Base-by-base conservation (phyloP, 2,797 vertebrate species). In the Cryptoprocta ferox region DNA sequence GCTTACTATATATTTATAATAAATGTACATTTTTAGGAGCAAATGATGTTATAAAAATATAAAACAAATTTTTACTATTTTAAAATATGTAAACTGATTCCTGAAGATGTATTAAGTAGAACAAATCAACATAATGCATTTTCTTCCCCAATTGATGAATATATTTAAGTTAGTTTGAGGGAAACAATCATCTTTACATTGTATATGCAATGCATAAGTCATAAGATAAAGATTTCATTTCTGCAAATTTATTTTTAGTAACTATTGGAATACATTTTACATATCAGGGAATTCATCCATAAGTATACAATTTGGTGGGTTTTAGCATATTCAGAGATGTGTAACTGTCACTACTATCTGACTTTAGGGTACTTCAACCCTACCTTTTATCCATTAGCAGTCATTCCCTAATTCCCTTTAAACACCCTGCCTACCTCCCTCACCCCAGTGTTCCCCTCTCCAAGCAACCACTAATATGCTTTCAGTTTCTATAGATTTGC, bases 161-260 rank as follows among this genome's bases (percentile, higher is more conserved):
- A 50, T 84, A 59, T 92, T 90, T 92, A 16, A 78, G n/a, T 96
- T 90, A 59, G 59, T 75, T 70, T 90, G 42, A 91, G 50, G 35
- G 45, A 89, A 45, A 35, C 11, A 30, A 0, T 91, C 63, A 10
- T 78, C 53, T 88, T 97, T 95, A 48, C 18, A 61, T 70, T 97
- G 3, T 28, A 68, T 85, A 12, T 81, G 7, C 42, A n/a, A n/a
- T n/a, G n/a, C n/a, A n/a, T n/a, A n/a, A n/a, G n/a, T n/a, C n/a
- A 84, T 94, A n/a, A 56, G 35, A 30, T 15, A 5, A 39, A 26
- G 45, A 76, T 89, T 84, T 85, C 4, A 26, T 68, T 56, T 87
- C 79, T 80, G 70, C 53, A 83, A 45, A 85, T 56, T 94, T 59
- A 35, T 94, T 35, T 97, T 93, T 42, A 85, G 16, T 93, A n/a